Conservation (phyloP, 2,888 invertebrate species). For the Ellobium chinense region DNA sequence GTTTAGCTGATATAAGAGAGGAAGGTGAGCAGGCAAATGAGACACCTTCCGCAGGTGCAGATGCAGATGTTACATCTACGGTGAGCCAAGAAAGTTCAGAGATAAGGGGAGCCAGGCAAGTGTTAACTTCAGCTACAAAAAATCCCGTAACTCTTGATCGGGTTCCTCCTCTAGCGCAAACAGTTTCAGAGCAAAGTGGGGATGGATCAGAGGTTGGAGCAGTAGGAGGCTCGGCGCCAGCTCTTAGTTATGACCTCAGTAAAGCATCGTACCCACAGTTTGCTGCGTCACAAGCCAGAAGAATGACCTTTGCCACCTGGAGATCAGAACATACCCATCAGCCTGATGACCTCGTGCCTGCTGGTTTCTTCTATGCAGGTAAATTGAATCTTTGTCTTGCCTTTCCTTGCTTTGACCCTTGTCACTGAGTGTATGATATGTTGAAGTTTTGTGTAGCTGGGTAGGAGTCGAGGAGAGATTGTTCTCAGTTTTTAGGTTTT, state of each 20-base stretch:
- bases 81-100: conserved; percentile 31
- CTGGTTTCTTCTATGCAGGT: conserved; percentile 45
- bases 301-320: conserved; percentile 30
- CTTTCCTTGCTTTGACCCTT: too few species aligned
- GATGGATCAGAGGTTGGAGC: not conserved
- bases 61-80: not conserved
- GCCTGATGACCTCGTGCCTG: conserved; percentile 31
- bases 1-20: not conserved
- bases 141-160: conserved; percentile 5
- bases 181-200: too few species aligned
- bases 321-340: conserved; percentile 1
- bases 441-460: too few species aligned
- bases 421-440: too few species aligned
- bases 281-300: conserved; percentile 30
- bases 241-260: conserved; percentile 33
- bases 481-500: too few species aligned
- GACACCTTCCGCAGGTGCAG: not conserved
- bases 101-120: not conserved
- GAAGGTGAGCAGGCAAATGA: not conserved
- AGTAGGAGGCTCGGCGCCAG: not conserved
- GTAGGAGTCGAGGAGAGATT: too few species aligned
- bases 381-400: too few species aligned
- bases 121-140: conserved; percentile 28
- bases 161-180: not conserved
- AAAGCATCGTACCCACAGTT: conserved; percentile 44